Evolutionary conservation across 2,888 invertebrate species (phyloP), one percentile per base, ranked within the genome.

Genomic region (Tridacna crocea): DNA sequence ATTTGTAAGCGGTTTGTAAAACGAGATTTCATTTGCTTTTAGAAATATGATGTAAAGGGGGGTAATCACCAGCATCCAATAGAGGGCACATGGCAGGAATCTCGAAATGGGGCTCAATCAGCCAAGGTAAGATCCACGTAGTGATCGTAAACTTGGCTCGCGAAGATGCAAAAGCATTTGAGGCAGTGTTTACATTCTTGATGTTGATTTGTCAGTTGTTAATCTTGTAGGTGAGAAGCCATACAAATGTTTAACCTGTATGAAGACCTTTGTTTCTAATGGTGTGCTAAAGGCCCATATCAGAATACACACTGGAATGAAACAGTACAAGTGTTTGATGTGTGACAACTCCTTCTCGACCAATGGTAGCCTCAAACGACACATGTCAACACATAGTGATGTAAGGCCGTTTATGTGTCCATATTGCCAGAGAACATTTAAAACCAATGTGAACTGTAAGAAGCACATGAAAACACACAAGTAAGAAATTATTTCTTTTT

Each of bases 301-400:
- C 60, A 94, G 95, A n/a, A 95, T 95, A 0, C 96, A 96, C 91
- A 92, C 93, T 13, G 94, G 93, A 0, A 17, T 96, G 68, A 96
- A 96, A 91, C 94, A 95, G 24, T 96, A 96, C 88, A 95, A 95
- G 70, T 97, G 97, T 89, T 95, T 95, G 68, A 95, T 96, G 46
- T 97, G 97, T 92, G 95, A 95, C 87, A 95, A 95, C 63, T 93
- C 95, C 78, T 96, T 96, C 90, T 95, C 96, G 0, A 96, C 96
- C 0, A 96, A 96, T 91, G 96, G 96, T 15, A 96, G 96, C 93
- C 94, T 98, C 89, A 96, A 96, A 91, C 96, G 98, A 72, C 98
- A 98, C 94, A 95, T 96, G 93, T 95, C 97, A 8, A 96, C 97
- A 36, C 98, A 98, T 89, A 94, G 93, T 77, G 94, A 94, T 61